Base-by-base conservation (phyloP, 2,888 invertebrate genomes). In the Stenotaenia linearis region DNA sequence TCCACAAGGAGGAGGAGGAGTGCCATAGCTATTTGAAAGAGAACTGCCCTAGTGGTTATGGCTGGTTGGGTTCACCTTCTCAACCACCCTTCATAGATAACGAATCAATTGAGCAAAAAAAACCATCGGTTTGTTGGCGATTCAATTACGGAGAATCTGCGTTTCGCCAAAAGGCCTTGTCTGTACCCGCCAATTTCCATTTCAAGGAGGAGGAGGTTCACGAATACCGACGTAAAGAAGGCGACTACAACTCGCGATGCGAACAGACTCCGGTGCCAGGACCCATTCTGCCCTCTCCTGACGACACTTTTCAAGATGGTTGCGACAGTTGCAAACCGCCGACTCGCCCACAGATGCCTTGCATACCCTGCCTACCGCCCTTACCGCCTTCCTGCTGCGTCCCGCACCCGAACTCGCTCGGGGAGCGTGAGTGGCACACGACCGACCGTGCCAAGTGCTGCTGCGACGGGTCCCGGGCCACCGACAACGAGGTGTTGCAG, bases 341-440 rank as follows among this genome's bases (percentile, higher is more conserved):
- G 10, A 10, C n/a, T 0, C 45, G 21, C 1, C 25, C 50, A 21
- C 5, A 2, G 7, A 30, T 18, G 28, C 75, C 23, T 0, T 50
- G 50, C 18, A 40, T 37, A 18, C 75, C 77, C 0, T 50, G 45
- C 37, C 1, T n/a, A 15, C 78, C 78, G 5, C 78, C 78, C 15
- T 25, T 50, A 25, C 78, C 78, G 15, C 32, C 56, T 28, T 50
- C 77, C 23, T 25, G 40, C 40, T 50, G 37, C 40, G 37, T 35
- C 7, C 37, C 23, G 23, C 37, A 78, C 56, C 1, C 7, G 0
- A 78, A 78, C 56, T 9, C n/a, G 1, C 78, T 78, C 1, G 78
- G 78, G 12, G 78, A 78, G 15, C 45, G 56, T 12, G 78, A 78
- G 28, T 78, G 78, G 78, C 45, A 78, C 78, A 35, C 78, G 30